phyloP scores from a whole-genome alignment of 2,888 invertebrate species.

The Tromatobia lineatoria region DNA sequence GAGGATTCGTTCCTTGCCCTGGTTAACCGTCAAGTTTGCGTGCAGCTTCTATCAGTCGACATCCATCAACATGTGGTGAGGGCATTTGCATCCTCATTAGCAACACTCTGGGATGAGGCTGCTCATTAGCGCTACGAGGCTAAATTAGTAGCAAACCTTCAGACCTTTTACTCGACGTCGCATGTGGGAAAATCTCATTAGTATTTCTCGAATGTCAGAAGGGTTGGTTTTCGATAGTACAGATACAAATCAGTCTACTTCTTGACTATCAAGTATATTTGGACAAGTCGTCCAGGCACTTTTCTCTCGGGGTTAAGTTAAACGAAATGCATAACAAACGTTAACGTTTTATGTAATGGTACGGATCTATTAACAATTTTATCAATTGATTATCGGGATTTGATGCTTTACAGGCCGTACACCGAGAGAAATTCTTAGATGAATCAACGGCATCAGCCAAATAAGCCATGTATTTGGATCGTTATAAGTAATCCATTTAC shows the following conservation, averaged over 20 bases:
- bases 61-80: neutral
- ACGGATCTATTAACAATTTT: too few relatives aligned
- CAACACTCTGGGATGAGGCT: constrained; percentile 33
- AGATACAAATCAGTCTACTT: neutral
- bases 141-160: constrained; percentile 7
- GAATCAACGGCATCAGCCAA: too few relatives aligned
- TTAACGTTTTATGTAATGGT: neutral
- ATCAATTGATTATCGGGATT: too few relatives aligned
- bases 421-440: too few relatives aligned
- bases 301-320: neutral
- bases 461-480: too few relatives aligned
- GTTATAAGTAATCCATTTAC: too few relatives aligned
- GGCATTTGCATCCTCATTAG: constrained; percentile 51
- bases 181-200: constrained; percentile 15
- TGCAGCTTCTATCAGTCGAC: neutral
- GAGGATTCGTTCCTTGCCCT: neutral
- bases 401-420: too few relatives aligned
- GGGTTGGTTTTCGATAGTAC: neutral
- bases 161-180: neutral
- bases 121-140: constrained; percentile 57
- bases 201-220: neutral
- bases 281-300: neutral
- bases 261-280: neutral
- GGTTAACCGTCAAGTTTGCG: constrained; percentile 9
- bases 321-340: constrained; percentile 8